Base-by-base conservation (phyloP, 2,888 invertebrate species). In the Selenia dentaria region DNA sequence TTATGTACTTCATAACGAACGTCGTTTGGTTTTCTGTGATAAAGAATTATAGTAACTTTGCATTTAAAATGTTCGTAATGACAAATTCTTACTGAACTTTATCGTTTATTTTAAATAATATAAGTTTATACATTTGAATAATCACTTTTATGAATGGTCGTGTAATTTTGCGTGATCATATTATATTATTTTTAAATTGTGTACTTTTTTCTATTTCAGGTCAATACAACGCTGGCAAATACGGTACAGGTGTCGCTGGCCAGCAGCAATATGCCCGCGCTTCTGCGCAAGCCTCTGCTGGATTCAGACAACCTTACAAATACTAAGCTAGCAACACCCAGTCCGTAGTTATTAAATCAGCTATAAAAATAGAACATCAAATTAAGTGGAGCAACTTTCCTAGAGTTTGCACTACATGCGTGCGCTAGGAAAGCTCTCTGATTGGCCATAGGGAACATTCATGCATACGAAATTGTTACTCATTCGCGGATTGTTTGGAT, bases 191-290 rank as follows among this genome's bases (percentile, higher is more conserved):
- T n/a, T n/a, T n/a, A n/a, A n/a, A n/a, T n/a, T n/a, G n/a, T n/a
- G n/a, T n/a, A n/a, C n/a, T n/a, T n/a, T n/a, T n/a, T n/a, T n/a
- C n/a, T n/a, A n/a, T n/a, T n/a, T n/a, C 81, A 90, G 89, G 89
- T 70, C 85, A 83, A 63, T 90, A 90, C 83, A 86, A 83, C 73
- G 81, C 89, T 6, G 80, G 68, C 38, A 88, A 89, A 61, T 85
- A 90, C 61, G 84, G 80, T 13, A 80, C 76, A 9, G 76, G 64
- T 12, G 61, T 65, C 6, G 67, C 71, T 0, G 70, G 60, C 1
- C 79, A 79, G 37, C 79, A 70, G 27, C 69, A 72, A 11, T 78
- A 70, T 62, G 34, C 2, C 13, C 54, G 44, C 18, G 76, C 78
- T 12, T 77, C 78, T 36, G 76, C 85, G 14, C 83, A 84, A 37